Evolutionary conservation across 2,113 vertebrate species (phyloP), one percentile per base, ranked within the genome.

Genomic region (Phalacrocorax aristotelis): DNA sequence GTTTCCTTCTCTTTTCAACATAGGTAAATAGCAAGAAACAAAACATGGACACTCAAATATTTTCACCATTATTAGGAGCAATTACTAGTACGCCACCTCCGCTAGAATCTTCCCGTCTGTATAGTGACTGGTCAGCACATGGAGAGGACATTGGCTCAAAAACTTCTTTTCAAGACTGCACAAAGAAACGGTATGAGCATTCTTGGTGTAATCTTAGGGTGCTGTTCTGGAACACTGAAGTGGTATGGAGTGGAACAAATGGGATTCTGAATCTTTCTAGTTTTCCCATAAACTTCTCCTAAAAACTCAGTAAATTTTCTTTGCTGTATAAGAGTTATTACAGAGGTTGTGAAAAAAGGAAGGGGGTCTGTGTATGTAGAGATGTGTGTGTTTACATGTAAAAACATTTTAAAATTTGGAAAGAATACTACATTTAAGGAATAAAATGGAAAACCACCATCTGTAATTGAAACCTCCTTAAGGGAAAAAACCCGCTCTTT

Each of bases 31-130:
- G 44, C 93, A 93, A 78, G 79, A 83, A 83, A 10, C 64, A 83
- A 71, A 89, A 68, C 57, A 98, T 98, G 97, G 96, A 97, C 51
- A 55, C 88, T 32, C 92, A 95, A 7, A 46, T 98, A 14, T 97
- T 97, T 78, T 95, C 97, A 66, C 96, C 96, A 0, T 76, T 97
- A 0, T 29, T 97, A 38, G 97, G 76, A 77, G 88, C 92, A 23
- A 69, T 94, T 68, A 86, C 94, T 22, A 89, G n/a, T 52, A 40
- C 90, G 0, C 51, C 94, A 3, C 36, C 85, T 5, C 3, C 68
- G 0, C 57, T 91, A 2, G 97, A 97, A 16, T 65, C 90, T 26
- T 86, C 97, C 55, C 54, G 6, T 23, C 82, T 95, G 3, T 82
- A 62, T 38, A 91, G 65, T 10, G 80, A 93, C 78, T 96, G 97